Evolutionary conservation across 2,888 invertebrate genomes (phyloP).

Genomic region (Apotomis turbidana): DNA sequence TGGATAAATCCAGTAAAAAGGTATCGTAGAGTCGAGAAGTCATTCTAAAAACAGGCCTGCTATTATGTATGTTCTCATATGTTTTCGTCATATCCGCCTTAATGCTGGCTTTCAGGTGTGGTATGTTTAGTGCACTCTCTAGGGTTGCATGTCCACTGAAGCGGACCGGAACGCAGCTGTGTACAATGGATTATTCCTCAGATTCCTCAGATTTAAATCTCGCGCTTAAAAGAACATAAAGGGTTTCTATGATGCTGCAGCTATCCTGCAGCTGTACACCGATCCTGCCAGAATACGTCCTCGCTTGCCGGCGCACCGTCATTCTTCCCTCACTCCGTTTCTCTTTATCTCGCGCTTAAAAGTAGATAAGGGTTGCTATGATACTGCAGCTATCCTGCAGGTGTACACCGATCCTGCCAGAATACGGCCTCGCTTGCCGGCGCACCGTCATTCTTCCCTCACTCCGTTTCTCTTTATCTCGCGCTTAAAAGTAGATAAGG

Average conservation of each 20-base stretch:
- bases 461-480: constrained; percentile 74
- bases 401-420: constrained; percentile 5
- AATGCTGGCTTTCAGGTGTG: too few relatives aligned
- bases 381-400: not conserved
- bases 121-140: too few relatives aligned
- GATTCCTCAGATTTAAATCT: constrained; percentile 37
- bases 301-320: constrained; percentile 55
- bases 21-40: too few relatives aligned
- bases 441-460: constrained; percentile 56
- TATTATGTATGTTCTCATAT: too few relatives aligned
- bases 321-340: constrained; percentile 73
- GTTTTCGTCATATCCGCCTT: too few relatives aligned
- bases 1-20: not conserved
- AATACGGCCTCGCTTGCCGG: constrained; percentile 47
- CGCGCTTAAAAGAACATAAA: too few relatives aligned
- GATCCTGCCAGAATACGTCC: constrained; percentile 26
- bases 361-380: too few relatives aligned
- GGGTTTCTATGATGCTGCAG: not conserved
- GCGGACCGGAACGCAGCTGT: too few relatives aligned
- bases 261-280: not conserved
- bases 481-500: constrained; percentile 45
- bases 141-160: too few relatives aligned
- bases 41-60: too few relatives aligned
- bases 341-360: constrained; percentile 67
- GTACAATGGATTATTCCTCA: too few relatives aligned